Conservation (phyloP, 2,113 vertebrate genomes). For the Noctilio leporinus region DNA sequence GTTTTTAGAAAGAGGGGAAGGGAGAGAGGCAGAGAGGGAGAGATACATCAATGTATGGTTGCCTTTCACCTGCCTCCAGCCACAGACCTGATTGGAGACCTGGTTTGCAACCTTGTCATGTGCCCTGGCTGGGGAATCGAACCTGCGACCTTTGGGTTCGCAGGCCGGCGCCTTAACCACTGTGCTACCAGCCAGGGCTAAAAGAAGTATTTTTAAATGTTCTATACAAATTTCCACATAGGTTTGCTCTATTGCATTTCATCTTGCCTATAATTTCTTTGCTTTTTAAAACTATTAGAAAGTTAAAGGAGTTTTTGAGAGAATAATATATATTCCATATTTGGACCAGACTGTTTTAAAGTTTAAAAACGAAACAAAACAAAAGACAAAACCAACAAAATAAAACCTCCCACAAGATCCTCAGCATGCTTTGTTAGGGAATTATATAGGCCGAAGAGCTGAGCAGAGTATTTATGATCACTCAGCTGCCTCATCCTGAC, state of each 20-base stretch:
- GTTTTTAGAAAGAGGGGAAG: too few species aligned
- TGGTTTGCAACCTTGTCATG: too few species aligned
- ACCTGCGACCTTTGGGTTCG: too few species aligned
- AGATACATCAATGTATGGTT: too few species aligned
- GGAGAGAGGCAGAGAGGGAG: too few species aligned
- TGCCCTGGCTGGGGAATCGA: too few species aligned
- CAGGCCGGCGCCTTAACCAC: too few species aligned
- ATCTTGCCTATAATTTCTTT: neutral
- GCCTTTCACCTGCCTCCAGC: too few species aligned
- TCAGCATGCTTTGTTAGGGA: neutral
- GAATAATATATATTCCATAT: neutral
- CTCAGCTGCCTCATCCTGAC: neutral
- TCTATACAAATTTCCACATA: neutral
- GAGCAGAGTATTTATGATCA: neutral
- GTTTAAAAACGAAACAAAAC: neutral
- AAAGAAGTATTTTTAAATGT: neutral
- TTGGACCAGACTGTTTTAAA: neutral
- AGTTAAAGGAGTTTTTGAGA: neutral
- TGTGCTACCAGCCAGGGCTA: too few species aligned
- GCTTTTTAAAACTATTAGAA: neutral
- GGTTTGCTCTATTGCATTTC: neutral
- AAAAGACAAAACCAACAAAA: neutral
- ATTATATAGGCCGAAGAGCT: neutral
- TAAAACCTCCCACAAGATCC: neutral
- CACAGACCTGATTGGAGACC: too few species aligned